phyloP scores from a whole-genome alignment of 35 echinoderm and acorn worm genomes.

The Stichopus chloronotus region DNA sequence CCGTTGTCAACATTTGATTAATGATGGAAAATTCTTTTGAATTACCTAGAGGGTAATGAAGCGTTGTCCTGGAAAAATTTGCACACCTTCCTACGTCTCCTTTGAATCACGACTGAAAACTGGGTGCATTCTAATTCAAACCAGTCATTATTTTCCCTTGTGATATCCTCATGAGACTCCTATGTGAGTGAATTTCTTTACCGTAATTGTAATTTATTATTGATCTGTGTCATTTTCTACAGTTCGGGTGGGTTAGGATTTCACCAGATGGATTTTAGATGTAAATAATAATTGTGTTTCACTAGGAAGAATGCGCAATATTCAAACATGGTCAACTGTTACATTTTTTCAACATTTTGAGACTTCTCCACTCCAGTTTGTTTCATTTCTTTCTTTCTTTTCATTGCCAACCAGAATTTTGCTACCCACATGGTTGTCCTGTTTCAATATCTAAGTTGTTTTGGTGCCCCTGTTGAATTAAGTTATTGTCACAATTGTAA shows the following conservation, averaged over 20 bases:
- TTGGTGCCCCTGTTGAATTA: conserved; percentile 26
- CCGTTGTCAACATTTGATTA: too few species aligned
- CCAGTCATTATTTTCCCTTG: too few species aligned
- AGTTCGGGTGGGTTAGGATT: background rate
- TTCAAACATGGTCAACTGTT: conserved; percentile 44
- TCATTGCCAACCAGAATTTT: conserved; percentile 33
- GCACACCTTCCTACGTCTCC: too few species aligned
- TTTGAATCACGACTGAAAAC: too few species aligned
- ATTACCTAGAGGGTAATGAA: too few species aligned
- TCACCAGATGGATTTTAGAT: conserved; percentile 9
- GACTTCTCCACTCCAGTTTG: background rate
- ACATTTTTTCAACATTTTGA: conserved; percentile 38
- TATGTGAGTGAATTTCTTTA: too few species aligned
- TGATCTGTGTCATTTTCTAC: conserved; percentile 8
- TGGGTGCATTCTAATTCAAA: too few species aligned
- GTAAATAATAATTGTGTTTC: conserved; percentile 53
- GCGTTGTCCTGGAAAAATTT: too few species aligned
- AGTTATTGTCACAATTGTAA: conserved; percentile 68
- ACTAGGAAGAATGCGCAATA: conserved; percentile 47
- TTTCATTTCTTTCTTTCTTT: conserved; percentile 21
- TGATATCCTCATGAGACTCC: too few species aligned
- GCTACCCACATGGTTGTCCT: conserved; percentile 28
- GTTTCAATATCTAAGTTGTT: conserved; percentile 29
- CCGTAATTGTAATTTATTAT: background rate
- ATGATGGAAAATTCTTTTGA: too few species aligned